These are phyloP conservation scores for Notodonta ziczac DNA, from an alignment of 2,888 invertebrate species.

Conservation along the genomic window DNA sequence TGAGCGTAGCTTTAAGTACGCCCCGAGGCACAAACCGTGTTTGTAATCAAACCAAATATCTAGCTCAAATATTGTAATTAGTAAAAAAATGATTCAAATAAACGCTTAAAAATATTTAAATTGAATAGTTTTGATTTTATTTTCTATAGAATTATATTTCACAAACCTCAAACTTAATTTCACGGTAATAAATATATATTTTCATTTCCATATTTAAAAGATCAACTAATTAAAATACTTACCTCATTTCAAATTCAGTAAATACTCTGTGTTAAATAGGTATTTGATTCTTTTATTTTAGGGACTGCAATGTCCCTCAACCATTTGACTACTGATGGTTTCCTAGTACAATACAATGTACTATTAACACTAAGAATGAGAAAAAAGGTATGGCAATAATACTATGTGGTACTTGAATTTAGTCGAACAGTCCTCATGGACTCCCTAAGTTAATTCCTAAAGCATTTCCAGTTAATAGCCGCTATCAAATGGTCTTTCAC, in stretches of 20 bases:
- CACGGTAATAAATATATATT: too few relatives aligned
- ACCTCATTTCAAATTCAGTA: too few relatives aligned
- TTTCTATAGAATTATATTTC: neutral
- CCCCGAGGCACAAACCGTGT: conserved; percentile 59
- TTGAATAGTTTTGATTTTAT: conserved; percentile 10
- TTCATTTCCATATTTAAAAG: too few relatives aligned
- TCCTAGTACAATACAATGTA: too few relatives aligned
- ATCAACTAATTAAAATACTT: too few relatives aligned
- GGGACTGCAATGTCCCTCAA: too few relatives aligned
- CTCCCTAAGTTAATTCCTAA: conserved; percentile 40
- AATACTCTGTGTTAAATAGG: too few relatives aligned
- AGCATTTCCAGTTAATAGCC: conserved; percentile 64
- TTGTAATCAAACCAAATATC: conserved; percentile 66
- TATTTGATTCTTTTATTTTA: too few relatives aligned
- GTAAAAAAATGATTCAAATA: conserved; percentile 50
- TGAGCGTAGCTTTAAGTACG: conserved; percentile 57
- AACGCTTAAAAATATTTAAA: conserved; percentile 43
- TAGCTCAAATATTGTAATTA: conserved; percentile 68
- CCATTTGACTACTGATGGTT: too few relatives aligned
- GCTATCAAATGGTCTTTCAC: conserved; percentile 56
- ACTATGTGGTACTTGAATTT: too few relatives aligned
- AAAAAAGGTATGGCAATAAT: too few relatives aligned
- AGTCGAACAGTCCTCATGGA: neutral
- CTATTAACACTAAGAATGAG: too few relatives aligned
- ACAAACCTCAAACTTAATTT: neutral